Evolutionary conservation across 2,797 vertebrate species (phyloP), one percentile per base, ranked within the genome.

Genomic region (Mus minutoides): DNA sequence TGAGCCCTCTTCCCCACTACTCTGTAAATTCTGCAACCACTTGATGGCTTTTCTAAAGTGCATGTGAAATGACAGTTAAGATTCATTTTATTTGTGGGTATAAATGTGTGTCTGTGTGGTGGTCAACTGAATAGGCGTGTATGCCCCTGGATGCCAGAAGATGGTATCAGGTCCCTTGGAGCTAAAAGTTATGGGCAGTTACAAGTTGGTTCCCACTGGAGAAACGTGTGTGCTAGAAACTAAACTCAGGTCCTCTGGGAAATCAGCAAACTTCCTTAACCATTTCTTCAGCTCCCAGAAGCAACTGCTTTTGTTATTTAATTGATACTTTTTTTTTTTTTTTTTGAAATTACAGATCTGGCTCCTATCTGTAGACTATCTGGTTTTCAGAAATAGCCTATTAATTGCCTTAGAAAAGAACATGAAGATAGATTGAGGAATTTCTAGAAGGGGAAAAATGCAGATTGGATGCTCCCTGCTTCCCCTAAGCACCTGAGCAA

Each of bases 341-440:
- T 10, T 40, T 19, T 88, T 34, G 17, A 19, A 17, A 8, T 9
- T 62, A 4, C 13, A 91, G 82, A 78, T 54, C 54, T 97, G 93
- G 82, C 88, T 97, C 76, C 34, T 37, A 43, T 6, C 6, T 92
- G n/a, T 91, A 78, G 46, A 94, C 46, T 87, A 79, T 85, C 54
- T 37, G 43, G 14, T 19, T 84, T 91, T n/a, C 67, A 90, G 82
- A 91, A 85, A 29, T 40, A 62, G 60, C 87, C 58, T 84, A n/a
- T 85, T 92, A 62, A 64, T 93, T 95, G 77, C n/a, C 37, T 88
- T 95, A 64, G 84, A 56, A 91, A 90, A 93, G 92, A 96, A 76
- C 60, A 96, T 91, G 90, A 96, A 97, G 96, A 96, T 13, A 60
- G 80, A 97, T 62, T 90, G 92, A 96, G 85, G 77, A 82, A 69